Base-by-base conservation (phyloP, 2,113 vertebrate species). In the human region DNA sequence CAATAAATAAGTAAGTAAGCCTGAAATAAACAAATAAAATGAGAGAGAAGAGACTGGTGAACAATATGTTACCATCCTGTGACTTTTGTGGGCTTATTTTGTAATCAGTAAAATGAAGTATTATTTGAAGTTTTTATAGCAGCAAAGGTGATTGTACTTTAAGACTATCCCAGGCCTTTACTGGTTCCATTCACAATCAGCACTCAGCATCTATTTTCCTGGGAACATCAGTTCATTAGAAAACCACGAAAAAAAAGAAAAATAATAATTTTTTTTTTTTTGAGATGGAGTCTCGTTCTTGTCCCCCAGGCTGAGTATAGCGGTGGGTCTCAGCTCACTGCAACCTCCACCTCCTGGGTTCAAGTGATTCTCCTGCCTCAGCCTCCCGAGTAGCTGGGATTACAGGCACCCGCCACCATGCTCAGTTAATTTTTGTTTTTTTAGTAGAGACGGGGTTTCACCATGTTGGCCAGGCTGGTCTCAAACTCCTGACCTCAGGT, bases 141-240 rank as follows among this genome's bases (percentile, higher is more conserved):
- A 81, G 35, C 61, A 93, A 90, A 80, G 8, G 45, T 87, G 57
- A 90, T 80, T 83, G 78, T 57, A 91, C 16, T 59, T 90, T 92
- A 89, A 80, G 27, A 84, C 22, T 66, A 78, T 10, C 88, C 23
- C 85, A 92, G 40, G 61, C 30, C 64, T 84, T 38, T 84, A 50
- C 6, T 90, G 48, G 48, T 30, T 93, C 81, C 64, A 89, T 55
- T 93, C 38, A 75, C 27, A 90, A 81, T 61, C 78, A 96, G 40
- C 23, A 93, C 14, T 92, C 70, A 86, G 38, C 27, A 94, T 72
- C 50, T 93, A 32, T 94, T 92, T 82, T 80, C 84, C 76, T 86
- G 22, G 70, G 22, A 95, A 82, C 20, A 92, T 61, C 27, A 91
- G 9, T 94, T 95, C 85, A 94, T 80, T 72, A 91, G 45, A 93